These are phyloP conservation scores for Oplegnathus fasciatus DNA, from an alignment of 2,113 vertebrate genomes.

Conservation along the genomic window DNA sequence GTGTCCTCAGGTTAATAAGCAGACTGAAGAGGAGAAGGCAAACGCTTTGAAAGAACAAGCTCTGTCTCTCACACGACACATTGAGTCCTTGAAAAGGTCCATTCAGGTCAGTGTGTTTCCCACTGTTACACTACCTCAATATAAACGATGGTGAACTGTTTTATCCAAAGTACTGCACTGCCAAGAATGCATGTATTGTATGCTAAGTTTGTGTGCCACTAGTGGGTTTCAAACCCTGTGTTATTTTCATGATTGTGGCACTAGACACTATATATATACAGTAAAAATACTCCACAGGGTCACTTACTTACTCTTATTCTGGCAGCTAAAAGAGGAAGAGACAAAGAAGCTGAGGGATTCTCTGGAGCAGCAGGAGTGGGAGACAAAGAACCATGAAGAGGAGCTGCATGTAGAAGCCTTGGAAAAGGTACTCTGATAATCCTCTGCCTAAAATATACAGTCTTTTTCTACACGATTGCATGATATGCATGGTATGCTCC, in stretches of 20 bases:
- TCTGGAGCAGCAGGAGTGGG: slow-evolving; percentile 69
- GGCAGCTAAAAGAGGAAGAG: slow-evolving; percentile 81
- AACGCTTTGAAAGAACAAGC: slow-evolving; percentile 74
- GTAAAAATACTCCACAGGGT: not conserved
- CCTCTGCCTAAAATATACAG: not conserved
- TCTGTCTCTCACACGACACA: slow-evolving; percentile 55
- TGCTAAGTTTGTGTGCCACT: not conserved
- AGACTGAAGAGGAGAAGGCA: slow-evolving; percentile 68
- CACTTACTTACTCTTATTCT: not conserved
- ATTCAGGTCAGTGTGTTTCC: slow-evolving; percentile 72
- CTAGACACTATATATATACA: not conserved
- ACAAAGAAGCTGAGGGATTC: slow-evolving; percentile 65
- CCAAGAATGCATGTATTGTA: not conserved
- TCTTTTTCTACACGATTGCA: not conserved
- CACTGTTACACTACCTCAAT: not conserved
- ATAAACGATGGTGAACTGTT: not conserved
- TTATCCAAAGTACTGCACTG: not conserved
- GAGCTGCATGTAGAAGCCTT: slow-evolving; percentile 69
- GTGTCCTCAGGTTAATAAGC: slow-evolving; percentile 57
- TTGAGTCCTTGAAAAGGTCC: slow-evolving; percentile 61
- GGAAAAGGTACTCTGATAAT: slow-evolving; percentile 63
- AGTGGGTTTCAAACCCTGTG: not conserved
- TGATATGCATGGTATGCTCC: not conserved
- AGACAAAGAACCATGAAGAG: slow-evolving; percentile 64
- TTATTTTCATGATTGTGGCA: not conserved